These are phyloP conservation scores for Lepus timidus DNA, from an alignment of 2,113 vertebrate species.

Conservation along the genomic window DNA sequence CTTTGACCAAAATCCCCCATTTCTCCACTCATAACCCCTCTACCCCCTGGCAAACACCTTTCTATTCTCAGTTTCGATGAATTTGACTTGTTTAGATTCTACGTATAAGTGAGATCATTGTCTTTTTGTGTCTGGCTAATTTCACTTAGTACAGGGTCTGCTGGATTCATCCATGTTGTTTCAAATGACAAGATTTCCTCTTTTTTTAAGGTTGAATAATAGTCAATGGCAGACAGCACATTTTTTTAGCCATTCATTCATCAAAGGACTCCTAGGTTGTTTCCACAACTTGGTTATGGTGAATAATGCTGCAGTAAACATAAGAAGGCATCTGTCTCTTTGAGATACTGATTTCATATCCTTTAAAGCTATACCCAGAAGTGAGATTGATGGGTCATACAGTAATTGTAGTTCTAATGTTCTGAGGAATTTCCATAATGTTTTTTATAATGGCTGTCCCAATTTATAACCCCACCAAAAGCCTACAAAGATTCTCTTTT, in stretches of 20 bases:
- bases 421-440: neutral
- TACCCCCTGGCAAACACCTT: neutral
- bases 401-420: neutral
- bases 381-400: neutral
- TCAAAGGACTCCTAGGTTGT: neutral
- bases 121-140: neutral
- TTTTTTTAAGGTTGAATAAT: neutral
- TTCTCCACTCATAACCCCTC: neutral
- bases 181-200: neutral
- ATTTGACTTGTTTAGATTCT: neutral
- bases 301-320: neutral
- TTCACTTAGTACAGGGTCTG: neutral
- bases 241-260: neutral
- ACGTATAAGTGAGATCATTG: neutral
- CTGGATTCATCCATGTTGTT: neutral
- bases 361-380: neutral
- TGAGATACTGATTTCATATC: neutral
- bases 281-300: neutral
- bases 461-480: neutral
- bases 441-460: neutral
- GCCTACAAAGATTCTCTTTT: neutral
- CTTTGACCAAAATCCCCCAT: conserved; percentile 38
- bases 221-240: neutral
- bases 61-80: conserved; percentile 25
- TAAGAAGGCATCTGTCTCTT: neutral